A percentile compares a stretch with the other conserved stretches of the same genome.
Conservation (phyloP, 2,888 invertebrate genomes). For the Trissolcus brochymenae region DNA sequence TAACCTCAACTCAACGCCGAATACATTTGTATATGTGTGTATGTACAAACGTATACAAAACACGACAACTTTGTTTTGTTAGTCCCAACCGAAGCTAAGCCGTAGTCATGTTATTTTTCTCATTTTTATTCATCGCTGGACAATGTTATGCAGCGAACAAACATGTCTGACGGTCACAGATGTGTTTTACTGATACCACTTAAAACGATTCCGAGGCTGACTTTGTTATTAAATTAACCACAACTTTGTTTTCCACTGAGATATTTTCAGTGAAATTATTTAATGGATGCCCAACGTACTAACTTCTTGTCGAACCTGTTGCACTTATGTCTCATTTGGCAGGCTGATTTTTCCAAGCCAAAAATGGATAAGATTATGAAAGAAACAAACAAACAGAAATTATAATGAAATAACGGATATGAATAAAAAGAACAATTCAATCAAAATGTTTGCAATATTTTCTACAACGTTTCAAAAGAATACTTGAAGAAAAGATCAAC, state of each 20-base stretch:
- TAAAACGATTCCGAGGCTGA: too few species aligned
- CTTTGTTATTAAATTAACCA: too few species aligned
- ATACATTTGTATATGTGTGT: constrained; percentile 21
- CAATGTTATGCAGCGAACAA: constrained; percentile 5
- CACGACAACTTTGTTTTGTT: constrained; percentile 54
- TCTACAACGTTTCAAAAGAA: too few species aligned
- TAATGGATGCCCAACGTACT: not conserved
- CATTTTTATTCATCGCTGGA: constrained; percentile 29
- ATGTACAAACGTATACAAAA: constrained; percentile 35
- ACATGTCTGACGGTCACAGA: constrained; percentile 9
- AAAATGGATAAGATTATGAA: too few species aligned
- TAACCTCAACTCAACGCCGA: constrained; percentile 61
- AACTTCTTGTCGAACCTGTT: not conserved
- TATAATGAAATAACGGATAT: too few species aligned
- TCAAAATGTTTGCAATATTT: too few species aligned
- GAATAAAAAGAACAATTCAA: too few species aligned
- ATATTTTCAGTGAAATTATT: too few species aligned
- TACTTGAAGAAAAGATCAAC: too few species aligned
- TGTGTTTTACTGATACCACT: not conserved
- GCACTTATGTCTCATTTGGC: not conserved
- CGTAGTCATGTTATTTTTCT: constrained; percentile 29
- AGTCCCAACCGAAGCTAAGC: constrained; percentile 14
- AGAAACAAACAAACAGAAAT: too few species aligned
- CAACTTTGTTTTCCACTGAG: too few species aligned
- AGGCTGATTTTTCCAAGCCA: too few species aligned